Base-by-base conservation (phyloP, 2,888 invertebrate genomes). In the Entomobrya proxima region DNA sequence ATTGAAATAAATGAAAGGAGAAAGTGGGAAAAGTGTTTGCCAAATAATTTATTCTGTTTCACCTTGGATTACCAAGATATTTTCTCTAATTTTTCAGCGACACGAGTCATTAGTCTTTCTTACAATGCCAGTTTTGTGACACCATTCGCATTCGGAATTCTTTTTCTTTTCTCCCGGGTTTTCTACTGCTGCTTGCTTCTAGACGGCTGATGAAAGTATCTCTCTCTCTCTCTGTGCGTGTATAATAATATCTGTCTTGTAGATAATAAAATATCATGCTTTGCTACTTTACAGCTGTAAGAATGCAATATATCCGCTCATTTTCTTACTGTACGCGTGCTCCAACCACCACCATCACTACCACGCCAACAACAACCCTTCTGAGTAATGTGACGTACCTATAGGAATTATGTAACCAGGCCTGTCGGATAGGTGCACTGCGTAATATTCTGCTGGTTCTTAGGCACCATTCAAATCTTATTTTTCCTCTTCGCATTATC, bases 51-150 rank as follows among this genome's bases (percentile, higher is more conserved):
- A 82, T 82, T 64, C 75, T 75, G 64, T 75, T 82, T 82, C 82
- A 82, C 75, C 44, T 82, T 81, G 61, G 74, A 74, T 72, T 82
- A 82, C 64, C 9, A 47, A 75, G 64, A 82, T 61, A 82, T 82
- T 58, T 61, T 61, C 35, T 82, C 74, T 72, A 72, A 72, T 80
- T 82, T 81, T 75, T 82, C 35, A 64, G 58, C 77, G 78, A 84
- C 84, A 84, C 55, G 84, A 84, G 84, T 84, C 84, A 84, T 84
- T 84, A 84, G 84, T 84, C 72, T 78, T 83, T 83, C 72, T 55
- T 77, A 55, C 69, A 64, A 83, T 83, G 58, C 58, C 30, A 76
- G 47, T 61, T 72, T 75, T 50, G 64, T 83, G 83, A 76, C 75
- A 76, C 18, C 13, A 32, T 80, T 50, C 76, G 37, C 76, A 83